Evolutionary conservation across 1,140 invertebrate species (phyloP), one percentile per base, ranked within the genome.

Genomic region (Trichoplusia ni): DNA sequence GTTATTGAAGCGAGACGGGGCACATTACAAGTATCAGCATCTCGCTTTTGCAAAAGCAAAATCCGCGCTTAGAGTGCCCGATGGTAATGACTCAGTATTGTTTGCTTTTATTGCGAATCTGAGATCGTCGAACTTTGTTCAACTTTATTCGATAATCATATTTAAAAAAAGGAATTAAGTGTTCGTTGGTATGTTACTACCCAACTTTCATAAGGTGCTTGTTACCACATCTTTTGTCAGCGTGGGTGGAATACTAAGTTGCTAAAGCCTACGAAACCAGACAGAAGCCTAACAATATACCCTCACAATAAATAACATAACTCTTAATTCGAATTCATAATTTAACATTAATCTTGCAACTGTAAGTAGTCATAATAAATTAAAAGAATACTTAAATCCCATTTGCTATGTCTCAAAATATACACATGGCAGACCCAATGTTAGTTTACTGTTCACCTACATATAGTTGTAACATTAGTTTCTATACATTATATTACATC

Each of bases 401-500:
- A 23, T 58, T 44, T 58, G 38, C 38, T 44, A n/a, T 58, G 42
- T 42, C 27, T 42, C 54, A 58, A 42, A 58, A 58, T 58, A 58
- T 58, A 58, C 54, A 58, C 54, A 58, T 31, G 38, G 54, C 54
- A 58, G 37, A 58, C 37, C 38, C 38, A 58, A 58, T 21, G 37
- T 58, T 44, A 58, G 23, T 58, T 58, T 38, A 31, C 42, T 60
- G 23, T 58, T 58, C 25, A 31, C 42, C 63, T 68, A 68, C 47
- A 54, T 6, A 65, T 64, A 66, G 40, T 72, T 47, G 53, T 62
- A 58, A 47, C 60, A 58, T 68, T 73, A 70, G 35, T 59, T 58
- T 54, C 64, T 82, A 76, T 84, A 83, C 75, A 84, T 77, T 82
- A 83, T 77, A 46, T 86, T 86, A 90, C 81, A 88, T 83, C 79